A percentile compares a stretch with the other conserved stretches of the same genome.
These are phyloP conservation scores for Acrocephalus scirpaceus DNA, from an alignment of 2,797 vertebrate species.

Conservation along the genomic window DNA sequence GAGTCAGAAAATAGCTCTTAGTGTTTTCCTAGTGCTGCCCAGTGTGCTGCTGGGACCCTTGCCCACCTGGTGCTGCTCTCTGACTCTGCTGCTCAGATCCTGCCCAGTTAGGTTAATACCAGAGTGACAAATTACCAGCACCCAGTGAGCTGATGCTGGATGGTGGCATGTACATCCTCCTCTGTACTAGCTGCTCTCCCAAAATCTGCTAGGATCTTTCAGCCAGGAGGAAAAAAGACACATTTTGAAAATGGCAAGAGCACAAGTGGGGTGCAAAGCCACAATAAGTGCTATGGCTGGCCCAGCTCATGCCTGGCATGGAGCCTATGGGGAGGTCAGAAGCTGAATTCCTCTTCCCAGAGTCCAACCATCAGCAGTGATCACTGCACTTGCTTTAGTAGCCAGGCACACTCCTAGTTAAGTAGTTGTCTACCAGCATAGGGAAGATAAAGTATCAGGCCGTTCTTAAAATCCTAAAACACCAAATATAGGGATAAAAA, in stretches of 20 bases:
- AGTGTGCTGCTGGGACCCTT: neutral
- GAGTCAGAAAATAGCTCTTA: neutral
- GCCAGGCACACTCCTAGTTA: neutral
- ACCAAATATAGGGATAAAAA: neutral
- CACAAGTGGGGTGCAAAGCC: neutral
- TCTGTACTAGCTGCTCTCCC: neutral
- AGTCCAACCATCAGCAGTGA: accelerated
- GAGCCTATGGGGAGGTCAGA: accelerated
- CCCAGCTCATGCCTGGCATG: accelerated
- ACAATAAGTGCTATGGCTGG: accelerated
- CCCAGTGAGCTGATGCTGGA: neutral
- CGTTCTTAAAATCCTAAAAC: neutral
- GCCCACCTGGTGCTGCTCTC: neutral
- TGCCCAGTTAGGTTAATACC: neutral
- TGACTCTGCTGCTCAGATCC: neutral
- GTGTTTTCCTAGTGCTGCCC: neutral
- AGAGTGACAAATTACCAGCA: neutral
- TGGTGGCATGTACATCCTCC: accelerated
- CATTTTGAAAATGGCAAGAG: neutral
- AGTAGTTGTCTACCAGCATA: accelerated
- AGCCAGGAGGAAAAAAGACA: neutral
- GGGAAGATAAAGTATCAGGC: neutral
- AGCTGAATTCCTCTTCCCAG: neutral
- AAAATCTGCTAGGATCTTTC: neutral
- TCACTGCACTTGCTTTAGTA: neutral